Conservation (phyloP, 2,797 vertebrate genomes). For the Gymnothorax reevesii region DNA sequence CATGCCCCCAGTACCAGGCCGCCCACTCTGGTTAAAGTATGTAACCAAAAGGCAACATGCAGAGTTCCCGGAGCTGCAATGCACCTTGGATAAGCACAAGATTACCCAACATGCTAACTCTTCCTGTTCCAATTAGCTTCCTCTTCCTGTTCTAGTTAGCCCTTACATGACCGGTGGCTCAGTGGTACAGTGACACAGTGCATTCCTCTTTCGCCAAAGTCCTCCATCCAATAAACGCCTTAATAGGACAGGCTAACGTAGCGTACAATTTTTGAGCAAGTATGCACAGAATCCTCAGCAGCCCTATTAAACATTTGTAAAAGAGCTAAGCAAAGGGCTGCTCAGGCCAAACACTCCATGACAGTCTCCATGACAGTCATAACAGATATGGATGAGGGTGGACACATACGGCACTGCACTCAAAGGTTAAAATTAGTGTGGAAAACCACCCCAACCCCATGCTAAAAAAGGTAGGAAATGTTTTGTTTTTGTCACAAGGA, state of each 20-base stretch:
- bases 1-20: not conserved
- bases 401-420: constrained; percentile 13
- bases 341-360: constrained; percentile 16
- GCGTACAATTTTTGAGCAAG: constrained; percentile 24
- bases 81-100: not conserved
- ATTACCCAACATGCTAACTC: not conserved
- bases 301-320: not conserved
- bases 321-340: not conserved
- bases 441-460: constrained; percentile 18
- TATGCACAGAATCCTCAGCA: constrained; percentile 5
- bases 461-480: constrained; percentile 12
- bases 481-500: not conserved
- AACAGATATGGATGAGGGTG: constrained; percentile 17
- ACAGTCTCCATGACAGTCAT: constrained; percentile 31
- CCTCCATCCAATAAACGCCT: constrained; percentile 17
- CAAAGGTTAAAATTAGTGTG: constrained; percentile 8
- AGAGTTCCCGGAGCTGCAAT: constrained; percentile 17
- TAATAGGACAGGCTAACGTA: not conserved
- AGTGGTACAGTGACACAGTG: constrained; percentile 32
- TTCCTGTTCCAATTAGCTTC: not conserved
- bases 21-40: not conserved
- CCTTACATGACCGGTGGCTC: constrained; percentile 31
- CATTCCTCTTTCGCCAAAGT: not conserved
- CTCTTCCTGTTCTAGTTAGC: constrained; percentile 28
- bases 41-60: constrained; percentile 6